Percentiles rank a stretch among this genome's conserved stretches.
These are phyloP conservation scores for Scleropages formosus DNA, from an alignment of 2,797 vertebrate species.

Conservation along the genomic window DNA sequence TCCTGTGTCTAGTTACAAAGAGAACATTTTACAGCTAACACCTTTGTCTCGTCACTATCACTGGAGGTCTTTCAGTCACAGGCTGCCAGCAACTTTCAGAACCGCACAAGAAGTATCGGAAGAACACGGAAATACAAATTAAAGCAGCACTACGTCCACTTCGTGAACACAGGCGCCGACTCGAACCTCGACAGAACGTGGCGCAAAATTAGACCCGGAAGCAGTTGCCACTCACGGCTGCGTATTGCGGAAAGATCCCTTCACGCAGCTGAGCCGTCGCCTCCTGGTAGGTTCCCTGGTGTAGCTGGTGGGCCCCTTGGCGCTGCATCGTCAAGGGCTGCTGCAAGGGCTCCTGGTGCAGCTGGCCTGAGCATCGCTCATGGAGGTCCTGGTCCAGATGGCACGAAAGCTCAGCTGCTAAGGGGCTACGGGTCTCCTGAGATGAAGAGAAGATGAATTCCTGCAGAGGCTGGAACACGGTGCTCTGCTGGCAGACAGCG, in stretches of 20 bases:
- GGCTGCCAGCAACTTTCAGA: too few species aligned
- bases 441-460: slow-evolving; percentile 68
- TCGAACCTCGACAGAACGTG: too few species aligned
- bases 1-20: too few species aligned
- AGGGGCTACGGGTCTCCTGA: slow-evolving; percentile 79
- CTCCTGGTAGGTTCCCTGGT: slow-evolving; percentile 47
- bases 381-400: too few species aligned
- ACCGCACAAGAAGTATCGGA: too few species aligned
- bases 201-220: too few species aligned
- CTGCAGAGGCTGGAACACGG: slow-evolving; percentile 73
- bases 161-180: too few species aligned
- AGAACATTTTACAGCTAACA: too few species aligned
- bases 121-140: too few species aligned
- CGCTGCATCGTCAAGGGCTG: slow-evolving; percentile 27
- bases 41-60: too few species aligned
- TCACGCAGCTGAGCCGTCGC: slow-evolving; percentile 51
- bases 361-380: slow-evolving; percentile 35
- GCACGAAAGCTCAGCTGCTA: slow-evolving; percentile 42
- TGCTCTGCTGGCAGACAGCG: slow-evolving; percentile 75
- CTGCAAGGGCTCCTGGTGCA: slow-evolving; percentile 16
- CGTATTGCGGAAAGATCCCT: slow-evolving; percentile 50
- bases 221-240: slow-evolving; percentile 54
- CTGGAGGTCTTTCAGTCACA: too few species aligned
- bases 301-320: slow-evolving; percentile 34
- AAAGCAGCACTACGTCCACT: too few species aligned